Evolutionary conservation across 2,888 invertebrate genomes (phyloP), one percentile per base, ranked within the genome.

Genomic region (Parascotia fuliginaria): DNA sequence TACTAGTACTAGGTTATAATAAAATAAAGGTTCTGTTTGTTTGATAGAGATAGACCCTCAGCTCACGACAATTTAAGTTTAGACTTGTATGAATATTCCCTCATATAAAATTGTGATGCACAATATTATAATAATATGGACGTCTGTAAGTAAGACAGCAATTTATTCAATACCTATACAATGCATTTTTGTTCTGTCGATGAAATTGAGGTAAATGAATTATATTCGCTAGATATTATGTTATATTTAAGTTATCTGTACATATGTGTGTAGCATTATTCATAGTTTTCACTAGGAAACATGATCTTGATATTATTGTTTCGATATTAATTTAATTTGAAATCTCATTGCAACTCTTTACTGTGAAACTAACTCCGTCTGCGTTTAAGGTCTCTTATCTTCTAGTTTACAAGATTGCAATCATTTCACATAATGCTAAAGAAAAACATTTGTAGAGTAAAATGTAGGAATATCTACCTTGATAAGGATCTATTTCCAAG

Each of bases 151-250:
- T 13, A 31, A 33, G 15, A 37, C 33, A 34, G 39, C 43, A 32
- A 61, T 66, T 65, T 62, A 54, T 55, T 63, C 42, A 49, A 29
- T 38, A 41, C 34, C 41, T 37, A 56, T 54, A 48, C 51, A 67
- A 48, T 53, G 68, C 68, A 65, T 65, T 65, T 65, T 52, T 60
- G 60, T 49, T 64, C 13, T 39, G 37, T 56, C 64, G 37, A 51
- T 45, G 32, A 40, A 24, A 41, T 22, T 43, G 53, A 9, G 28
- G n/a, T 42, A 43, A 34, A 34, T 33, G 16, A 39, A n/a, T 33
- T 33, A 16, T 61, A 51, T 44, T 48, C 46, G 54, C 48, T 64
- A 66, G 54, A 6, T 12, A 4, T 60, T 9, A 28, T 15, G 14
- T 16, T 50, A 55, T 15, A 36, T 46, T 12, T 57, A 54, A 32